Evolutionary conservation across 1,140 invertebrate species (phyloP).

Genomic region (Aethina tumida): DNA sequence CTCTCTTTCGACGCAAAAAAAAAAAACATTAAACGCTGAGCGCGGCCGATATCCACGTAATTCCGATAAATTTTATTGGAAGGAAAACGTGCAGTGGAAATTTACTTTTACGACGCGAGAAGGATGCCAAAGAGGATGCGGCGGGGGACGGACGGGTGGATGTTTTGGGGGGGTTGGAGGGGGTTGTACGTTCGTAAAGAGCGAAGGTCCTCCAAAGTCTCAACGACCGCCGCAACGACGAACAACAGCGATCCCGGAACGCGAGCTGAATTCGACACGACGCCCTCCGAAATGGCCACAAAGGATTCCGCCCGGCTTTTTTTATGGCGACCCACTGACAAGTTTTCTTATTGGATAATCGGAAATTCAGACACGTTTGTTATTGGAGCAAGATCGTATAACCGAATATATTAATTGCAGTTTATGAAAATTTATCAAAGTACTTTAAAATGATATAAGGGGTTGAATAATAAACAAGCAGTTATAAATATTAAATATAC

Average conservation of each 20-base stretch:
- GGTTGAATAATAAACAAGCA: no score
- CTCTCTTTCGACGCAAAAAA: no score
- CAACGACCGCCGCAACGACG: conserved; percentile 13
- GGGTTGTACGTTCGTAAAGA: not conserved
- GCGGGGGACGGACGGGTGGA: conserved; percentile 4
- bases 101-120: conserved; percentile 27
- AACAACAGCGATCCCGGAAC: conserved; percentile 10
- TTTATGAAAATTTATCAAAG: no score
- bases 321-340: no score
- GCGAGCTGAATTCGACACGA: conserved; percentile 6
- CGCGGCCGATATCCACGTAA: conserved; percentile 29
- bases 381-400: no score
- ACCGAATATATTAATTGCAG: no score
- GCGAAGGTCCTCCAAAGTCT: not conserved
- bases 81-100: conserved; percentile 26
- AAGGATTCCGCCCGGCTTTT: no score
- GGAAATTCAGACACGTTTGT: no score
- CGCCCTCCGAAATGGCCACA: not conserved
- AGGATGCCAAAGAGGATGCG: conserved; percentile 15
- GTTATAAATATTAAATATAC: no score
- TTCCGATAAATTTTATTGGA: conserved; percentile 31
- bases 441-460: no score
- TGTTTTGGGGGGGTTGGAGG: not conserved
- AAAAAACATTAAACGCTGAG: no score
- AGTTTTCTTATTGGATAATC: no score